These are phyloP conservation scores for Limenitis camilla DNA, from an alignment of 2,888 invertebrate species.

Conservation along the genomic window DNA sequence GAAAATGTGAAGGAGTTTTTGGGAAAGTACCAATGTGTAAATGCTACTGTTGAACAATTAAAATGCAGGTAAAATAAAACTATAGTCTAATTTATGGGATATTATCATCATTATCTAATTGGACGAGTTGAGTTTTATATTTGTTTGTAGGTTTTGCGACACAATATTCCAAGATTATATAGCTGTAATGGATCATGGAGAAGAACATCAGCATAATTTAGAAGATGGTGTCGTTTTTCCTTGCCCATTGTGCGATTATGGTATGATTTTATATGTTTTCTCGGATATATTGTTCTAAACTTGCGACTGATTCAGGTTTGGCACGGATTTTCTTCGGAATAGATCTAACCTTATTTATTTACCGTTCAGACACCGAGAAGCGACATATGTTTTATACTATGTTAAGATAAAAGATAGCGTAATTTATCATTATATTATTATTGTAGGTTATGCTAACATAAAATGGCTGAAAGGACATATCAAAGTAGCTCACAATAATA, in stretches of 20 bases:
- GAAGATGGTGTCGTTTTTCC: slow-evolving; percentile 58
- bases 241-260: slow-evolving; percentile 62
- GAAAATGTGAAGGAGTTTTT: slow-evolving; percentile 62
- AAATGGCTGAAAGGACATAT: slow-evolving; percentile 60
- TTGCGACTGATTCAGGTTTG: too few relatives aligned
- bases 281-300: not conserved
- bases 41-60: slow-evolving; percentile 35
- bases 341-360: too few relatives aligned
- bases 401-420: not conserved
- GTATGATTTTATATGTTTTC: slow-evolving; percentile 28
- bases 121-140: not conserved
- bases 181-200: slow-evolving; percentile 50
- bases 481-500: slow-evolving; percentile 51
- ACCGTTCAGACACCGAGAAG: too few relatives aligned
- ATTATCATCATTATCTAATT: not conserved
- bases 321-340: too few relatives aligned
- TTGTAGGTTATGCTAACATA: slow-evolving; percentile 52
- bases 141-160: slow-evolving; percentile 48
- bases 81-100: not conserved
- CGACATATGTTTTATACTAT: too few relatives aligned
- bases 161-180: slow-evolving; percentile 37
- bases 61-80: slow-evolving; percentile 53
- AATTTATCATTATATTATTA: not conserved
- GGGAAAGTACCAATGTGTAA: slow-evolving; percentile 51
- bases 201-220: slow-evolving; percentile 50